Conservation (phyloP, 2,113 vertebrate genomes). For the Crotalus horridus region DNA sequence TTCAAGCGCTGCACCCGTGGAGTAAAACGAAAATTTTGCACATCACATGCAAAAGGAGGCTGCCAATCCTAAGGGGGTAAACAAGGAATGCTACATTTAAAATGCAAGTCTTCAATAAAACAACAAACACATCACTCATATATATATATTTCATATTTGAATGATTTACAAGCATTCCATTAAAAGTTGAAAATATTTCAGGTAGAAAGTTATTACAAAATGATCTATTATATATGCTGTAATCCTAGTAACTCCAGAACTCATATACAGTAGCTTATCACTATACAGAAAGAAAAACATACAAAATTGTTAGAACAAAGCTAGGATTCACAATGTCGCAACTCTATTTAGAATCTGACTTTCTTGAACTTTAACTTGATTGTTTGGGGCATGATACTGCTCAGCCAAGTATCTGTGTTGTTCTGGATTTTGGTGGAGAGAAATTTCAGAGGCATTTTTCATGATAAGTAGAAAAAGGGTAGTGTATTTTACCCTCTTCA, state of each 20-base stretch:
- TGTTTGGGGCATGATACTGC: neutral
- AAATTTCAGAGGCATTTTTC: neutral
- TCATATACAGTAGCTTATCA: neutral
- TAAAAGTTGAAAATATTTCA: neutral
- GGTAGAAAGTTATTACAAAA: neutral
- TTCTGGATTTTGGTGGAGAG: neutral
- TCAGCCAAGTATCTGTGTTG: neutral
- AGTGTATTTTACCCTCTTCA: neutral
- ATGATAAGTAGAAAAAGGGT: neutral
- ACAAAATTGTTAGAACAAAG: neutral
- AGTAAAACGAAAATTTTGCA: slow-evolving; percentile 94
- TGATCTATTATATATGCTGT: neutral
- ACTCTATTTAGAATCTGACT: neutral
- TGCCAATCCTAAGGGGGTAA: slow-evolving; percentile 87
- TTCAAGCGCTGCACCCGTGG: slow-evolving; percentile 94
- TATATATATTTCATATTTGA: neutral
- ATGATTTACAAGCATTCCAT: neutral
- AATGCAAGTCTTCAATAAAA: neutral
- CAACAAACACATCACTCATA: neutral
- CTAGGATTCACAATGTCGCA: neutral
- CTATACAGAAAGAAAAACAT: neutral
- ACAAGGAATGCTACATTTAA: slow-evolving; percentile 13
- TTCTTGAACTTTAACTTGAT: neutral
- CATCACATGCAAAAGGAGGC: slow-evolving; percentile 96
- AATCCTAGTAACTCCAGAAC: neutral